Percentiles rank a stretch among this genome's conserved stretches.
These are phyloP conservation scores for Pipistrellus pygmaeus DNA, from an alignment of 2,797 vertebrate genomes.

Conservation along the genomic window DNA sequence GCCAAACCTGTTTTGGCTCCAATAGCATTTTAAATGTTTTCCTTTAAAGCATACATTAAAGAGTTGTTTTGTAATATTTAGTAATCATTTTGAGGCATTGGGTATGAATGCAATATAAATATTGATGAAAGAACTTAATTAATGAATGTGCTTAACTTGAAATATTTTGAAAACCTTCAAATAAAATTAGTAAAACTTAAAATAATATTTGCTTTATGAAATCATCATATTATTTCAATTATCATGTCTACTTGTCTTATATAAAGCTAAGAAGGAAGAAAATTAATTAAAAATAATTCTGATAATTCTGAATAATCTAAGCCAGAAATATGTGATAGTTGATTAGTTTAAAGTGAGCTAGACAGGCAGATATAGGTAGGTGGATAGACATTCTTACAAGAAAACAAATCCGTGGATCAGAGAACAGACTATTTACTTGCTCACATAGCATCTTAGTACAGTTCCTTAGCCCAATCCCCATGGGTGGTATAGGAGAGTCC, in stretches of 20 bases:
- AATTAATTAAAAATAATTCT: background rate
- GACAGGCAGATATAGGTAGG: background rate
- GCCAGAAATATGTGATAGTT: background rate
- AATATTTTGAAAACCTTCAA: constrained; percentile 47
- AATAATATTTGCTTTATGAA: constrained; percentile 59
- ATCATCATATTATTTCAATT: background rate
- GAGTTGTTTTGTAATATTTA: background rate
- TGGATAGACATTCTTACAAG: background rate
- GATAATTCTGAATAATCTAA: background rate
- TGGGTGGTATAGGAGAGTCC: background rate
- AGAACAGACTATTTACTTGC: background rate
- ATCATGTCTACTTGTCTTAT: background rate
- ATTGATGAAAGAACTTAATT: background rate
- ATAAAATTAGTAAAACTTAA: constrained; percentile 6
- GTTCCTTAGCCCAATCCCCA: background rate
- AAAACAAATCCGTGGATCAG: background rate
- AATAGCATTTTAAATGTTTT: background rate
- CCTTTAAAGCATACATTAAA: background rate
- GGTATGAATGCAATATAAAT: background rate
- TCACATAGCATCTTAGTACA: background rate
- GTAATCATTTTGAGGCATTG: background rate
- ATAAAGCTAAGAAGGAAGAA: background rate
- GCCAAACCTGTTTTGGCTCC: too few species aligned
- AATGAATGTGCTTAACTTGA: background rate
- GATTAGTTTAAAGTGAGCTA: background rate